A percentile compares a stretch with the other conserved stretches of the same genome.
Conservation (phyloP, 2,888 invertebrate genomes). For the Caenorhabditis sp. region DNA sequence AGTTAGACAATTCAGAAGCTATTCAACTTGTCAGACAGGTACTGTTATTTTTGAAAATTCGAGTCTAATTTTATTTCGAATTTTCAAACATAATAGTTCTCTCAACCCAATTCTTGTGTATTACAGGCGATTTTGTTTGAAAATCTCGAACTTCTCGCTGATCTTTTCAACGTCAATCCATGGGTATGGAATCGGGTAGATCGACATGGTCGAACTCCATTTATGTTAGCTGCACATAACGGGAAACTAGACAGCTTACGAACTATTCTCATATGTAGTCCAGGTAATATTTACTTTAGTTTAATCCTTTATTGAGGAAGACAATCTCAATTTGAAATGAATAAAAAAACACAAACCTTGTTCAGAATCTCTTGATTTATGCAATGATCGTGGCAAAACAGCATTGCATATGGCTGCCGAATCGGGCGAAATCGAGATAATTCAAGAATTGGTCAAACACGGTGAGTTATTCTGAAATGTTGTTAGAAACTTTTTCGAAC, state of each 20-base stretch:
- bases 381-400: slow-evolving; percentile 60
- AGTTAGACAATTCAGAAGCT: slow-evolving; percentile 51
- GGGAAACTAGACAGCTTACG: slow-evolving; percentile 76
- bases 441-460: slow-evolving; percentile 24
- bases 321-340: slow-evolving; percentile 1
- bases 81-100: background rate
- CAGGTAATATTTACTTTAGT: slow-evolving; percentile 13
- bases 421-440: slow-evolving; percentile 53
- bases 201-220: slow-evolving; percentile 77
- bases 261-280: slow-evolving; percentile 28
- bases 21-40: slow-evolving; percentile 55
- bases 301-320: background rate
- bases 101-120: too few species aligned
- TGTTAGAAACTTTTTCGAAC: too few species aligned
- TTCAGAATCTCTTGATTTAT: slow-evolving; percentile 40
- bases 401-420: slow-evolving; percentile 65
- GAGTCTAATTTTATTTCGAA: too few species aligned
- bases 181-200: slow-evolving; percentile 49
- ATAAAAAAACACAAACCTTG: too few species aligned
- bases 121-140: slow-evolving; percentile 84
- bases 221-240: slow-evolving; percentile 81
- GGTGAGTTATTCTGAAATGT: slow-evolving; percentile 21
- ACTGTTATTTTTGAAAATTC: too few species aligned
- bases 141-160: slow-evolving; percentile 84
- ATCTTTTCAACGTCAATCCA: slow-evolving; percentile 76